phyloP scores from a whole-genome alignment of 1,140 invertebrate genomes.

The Brachionus plicatilis region DNA sequence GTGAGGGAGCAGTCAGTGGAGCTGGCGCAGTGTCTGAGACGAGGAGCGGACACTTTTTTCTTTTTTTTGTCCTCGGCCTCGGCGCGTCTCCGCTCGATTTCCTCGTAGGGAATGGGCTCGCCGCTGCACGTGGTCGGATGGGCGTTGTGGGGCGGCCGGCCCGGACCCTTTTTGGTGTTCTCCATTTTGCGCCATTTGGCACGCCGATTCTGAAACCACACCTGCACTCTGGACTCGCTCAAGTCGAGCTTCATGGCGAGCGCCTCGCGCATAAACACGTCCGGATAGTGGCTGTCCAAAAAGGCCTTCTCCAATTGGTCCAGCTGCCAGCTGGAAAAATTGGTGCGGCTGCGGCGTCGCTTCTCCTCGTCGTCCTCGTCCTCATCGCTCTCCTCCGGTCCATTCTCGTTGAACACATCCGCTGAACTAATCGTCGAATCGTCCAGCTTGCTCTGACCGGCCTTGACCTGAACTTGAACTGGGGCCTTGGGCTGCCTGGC shows the following conservation, averaged over 20 bases:
- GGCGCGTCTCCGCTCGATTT: background rate
- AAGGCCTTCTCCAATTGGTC: slow-evolving; percentile 96
- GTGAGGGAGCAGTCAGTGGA: background rate
- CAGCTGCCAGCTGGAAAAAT: slow-evolving; percentile 97
- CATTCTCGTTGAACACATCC: background rate
- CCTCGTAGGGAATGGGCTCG: slow-evolving; percentile 68
- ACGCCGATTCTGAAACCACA: slow-evolving; percentile 98
- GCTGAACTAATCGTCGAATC: background rate
- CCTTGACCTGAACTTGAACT: background rate
- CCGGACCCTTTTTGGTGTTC: slow-evolving; percentile 95
- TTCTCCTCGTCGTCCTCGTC: slow-evolving; percentile 51
- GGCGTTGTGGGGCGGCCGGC: slow-evolving; percentile 92
- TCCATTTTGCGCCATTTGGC: slow-evolving; percentile 99
- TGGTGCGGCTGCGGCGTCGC: slow-evolving; percentile 82
- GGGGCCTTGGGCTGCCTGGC: background rate
- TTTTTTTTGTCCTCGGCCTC: slow-evolving; percentile 37
- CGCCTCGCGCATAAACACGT: slow-evolving; percentile 90
- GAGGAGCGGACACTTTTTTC: background rate
- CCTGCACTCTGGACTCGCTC: slow-evolving; percentile 94
- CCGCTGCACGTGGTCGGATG: slow-evolving; percentile 95
- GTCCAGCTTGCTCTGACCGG: background rate
- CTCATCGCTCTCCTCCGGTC: background rate
- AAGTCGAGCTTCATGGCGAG: slow-evolving; percentile 87
- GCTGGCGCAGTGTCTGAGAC: background rate
- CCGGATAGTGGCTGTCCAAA: slow-evolving; percentile 90